Percentiles rank a stretch among this genome's conserved stretches.
Evolutionary conservation across 2,113 vertebrate species (phyloP).

Genomic region (Nymphicus hollandicus): DNA sequence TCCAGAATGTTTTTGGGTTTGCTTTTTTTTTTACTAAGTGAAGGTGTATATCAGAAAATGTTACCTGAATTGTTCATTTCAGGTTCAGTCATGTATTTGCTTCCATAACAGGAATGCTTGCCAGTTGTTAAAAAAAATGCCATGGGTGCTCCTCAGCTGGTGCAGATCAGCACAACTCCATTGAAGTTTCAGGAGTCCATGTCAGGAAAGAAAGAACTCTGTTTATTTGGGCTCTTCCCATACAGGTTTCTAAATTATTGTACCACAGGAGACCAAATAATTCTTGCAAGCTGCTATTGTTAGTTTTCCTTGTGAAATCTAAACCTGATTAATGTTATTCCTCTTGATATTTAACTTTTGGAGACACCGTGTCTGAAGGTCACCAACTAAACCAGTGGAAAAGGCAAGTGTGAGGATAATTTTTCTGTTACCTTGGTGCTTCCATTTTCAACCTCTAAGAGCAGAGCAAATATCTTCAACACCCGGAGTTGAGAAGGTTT

Average conservation of each 20-base stretch:
- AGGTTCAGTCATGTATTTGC: not conserved
- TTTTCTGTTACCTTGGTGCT: not conserved
- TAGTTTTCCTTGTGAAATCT: not conserved
- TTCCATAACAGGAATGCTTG: not conserved
- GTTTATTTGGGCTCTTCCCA: not conserved
- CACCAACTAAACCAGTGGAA: not conserved
- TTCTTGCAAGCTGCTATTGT: not conserved
- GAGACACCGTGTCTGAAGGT: not conserved
- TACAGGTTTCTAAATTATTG: not conserved
- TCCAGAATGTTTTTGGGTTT: not conserved
- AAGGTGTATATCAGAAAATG: not conserved
- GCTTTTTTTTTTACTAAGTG: not conserved
- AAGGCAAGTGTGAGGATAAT: not conserved
- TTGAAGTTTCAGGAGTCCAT: not conserved
- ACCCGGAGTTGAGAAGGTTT: not conserved
- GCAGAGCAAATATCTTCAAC: not conserved
- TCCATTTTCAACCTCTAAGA: not conserved
- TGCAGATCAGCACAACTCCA: not conserved
- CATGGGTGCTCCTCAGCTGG: too few species aligned
- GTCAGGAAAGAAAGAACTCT: not conserved
- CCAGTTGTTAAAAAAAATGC: not conserved
- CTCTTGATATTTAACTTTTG: not conserved
- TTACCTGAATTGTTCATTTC: not conserved
- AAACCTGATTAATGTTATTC: not conserved
- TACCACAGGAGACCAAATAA: not conserved